Base-by-base conservation (phyloP, 1,140 invertebrate genomes). In the Radopholus similis region DNA sequence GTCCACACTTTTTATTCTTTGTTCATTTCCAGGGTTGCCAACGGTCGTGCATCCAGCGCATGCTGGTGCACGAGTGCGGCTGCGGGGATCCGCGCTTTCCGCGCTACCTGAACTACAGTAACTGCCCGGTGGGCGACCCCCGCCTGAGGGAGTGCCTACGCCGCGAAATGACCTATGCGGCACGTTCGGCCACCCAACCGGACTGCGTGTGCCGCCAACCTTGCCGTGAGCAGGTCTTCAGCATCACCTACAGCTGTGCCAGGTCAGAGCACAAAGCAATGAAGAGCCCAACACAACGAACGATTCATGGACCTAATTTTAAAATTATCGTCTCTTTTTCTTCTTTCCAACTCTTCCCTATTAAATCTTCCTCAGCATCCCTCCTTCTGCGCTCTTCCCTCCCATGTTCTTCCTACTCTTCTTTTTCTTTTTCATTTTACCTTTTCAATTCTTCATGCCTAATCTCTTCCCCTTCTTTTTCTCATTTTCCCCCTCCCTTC, bases 21-120 rank as follows among this genome's bases (percentile, higher is more conserved):
- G 2, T 23, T 15, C 4, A 28, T 68, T 69, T 49, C 30, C 35
- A 80, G 72, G 77, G 67, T 1, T 80, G 78, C 53, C 77, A 82
- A 47, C 57, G 80, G 30, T 77, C 74, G 70, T 81, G 78, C 55
- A 78, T 81, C 23, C 78, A 81, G 63, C 67, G 68, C 38, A 68
- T 78, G 63, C 49, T 81, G 30, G 70, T 80, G 13, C 49, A 64
- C 18, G 71, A 66, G 44, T 81, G 78, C 58, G 78, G 80, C 15
- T 81, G 78, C 59, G 78, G 78, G 30, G 73, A 82, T 67, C 80
- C 80, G 1, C 38, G 78, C 18, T 81, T 80, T 64, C 78, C 78
- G 11, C 63, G 57, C 9, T 82, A 78, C 51, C 32, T 64, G 55
- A 72, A 77, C 35, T 66, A 47, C 13, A 66, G 73, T 23, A 82